A percentile compares a stretch with the other conserved stretches of the same genome.
These are phyloP conservation scores for Drosophila multiciliata DNA, from an alignment of 2,888 invertebrate species.

Conservation along the genomic window DNA sequence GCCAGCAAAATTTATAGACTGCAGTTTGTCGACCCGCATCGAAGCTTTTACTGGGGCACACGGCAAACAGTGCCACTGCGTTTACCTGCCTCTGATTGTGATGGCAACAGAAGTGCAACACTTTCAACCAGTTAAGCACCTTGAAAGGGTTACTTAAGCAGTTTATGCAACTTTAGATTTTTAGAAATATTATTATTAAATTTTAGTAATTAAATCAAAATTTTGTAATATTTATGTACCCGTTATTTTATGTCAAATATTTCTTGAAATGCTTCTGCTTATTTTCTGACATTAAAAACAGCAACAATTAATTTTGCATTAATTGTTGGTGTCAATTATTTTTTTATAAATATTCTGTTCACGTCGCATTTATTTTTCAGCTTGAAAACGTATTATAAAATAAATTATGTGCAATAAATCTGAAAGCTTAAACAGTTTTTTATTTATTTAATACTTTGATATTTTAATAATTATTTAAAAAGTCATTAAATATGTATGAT, in stretches of 20 bases:
- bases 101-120: constrained; percentile 64
- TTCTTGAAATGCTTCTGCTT: background rate
- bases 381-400: background rate
- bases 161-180: constrained; percentile 1
- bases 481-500: background rate
- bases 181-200: background rate
- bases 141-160: background rate
- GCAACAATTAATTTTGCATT: background rate
- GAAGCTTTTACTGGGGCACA: constrained; percentile 11
- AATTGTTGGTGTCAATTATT: background rate
- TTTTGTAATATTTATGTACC: background rate
- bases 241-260: background rate
- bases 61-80: constrained; percentile 47
- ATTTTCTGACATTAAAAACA: background rate
- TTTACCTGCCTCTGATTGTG: constrained; percentile 65
- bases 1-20: constrained; percentile 54
- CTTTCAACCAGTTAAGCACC: constrained; percentile 29
- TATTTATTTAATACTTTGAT: background rate
- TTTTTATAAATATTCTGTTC: background rate
- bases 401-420: background rate
- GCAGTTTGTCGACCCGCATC: constrained; percentile 46
- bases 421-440: background rate
- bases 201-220: background rate
- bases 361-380: background rate
- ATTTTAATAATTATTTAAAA: background rate